Evolutionary conservation across 2,797 vertebrate species (phyloP).

Genomic region (Hybognathus amarus): DNA sequence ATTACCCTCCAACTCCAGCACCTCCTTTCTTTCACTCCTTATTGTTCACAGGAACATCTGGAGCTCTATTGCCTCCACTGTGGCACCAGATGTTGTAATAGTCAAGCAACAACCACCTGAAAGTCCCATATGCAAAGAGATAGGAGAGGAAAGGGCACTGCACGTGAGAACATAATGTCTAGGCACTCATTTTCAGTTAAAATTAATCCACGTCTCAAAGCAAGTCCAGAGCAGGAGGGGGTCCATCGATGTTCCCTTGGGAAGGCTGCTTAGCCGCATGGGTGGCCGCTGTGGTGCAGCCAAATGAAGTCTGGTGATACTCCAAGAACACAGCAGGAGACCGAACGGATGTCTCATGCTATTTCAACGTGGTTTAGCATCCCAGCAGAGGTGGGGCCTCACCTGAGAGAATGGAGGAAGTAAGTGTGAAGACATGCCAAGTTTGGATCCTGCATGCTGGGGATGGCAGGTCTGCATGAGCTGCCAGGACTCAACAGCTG

Average conservation of each 20-base stretch:
- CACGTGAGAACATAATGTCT: neutral
- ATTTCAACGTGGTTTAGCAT: constrained; percentile 36
- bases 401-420: constrained; percentile 29
- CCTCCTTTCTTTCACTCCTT: constrained; percentile 34
- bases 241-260: constrained; percentile 39
- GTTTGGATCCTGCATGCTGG: constrained; percentile 12
- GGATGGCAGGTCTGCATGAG: constrained; percentile 31
- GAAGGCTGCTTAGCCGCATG: constrained; percentile 24
- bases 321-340: constrained; percentile 34
- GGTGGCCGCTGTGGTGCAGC: constrained; percentile 29
- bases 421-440: constrained; percentile 5
- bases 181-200: constrained; percentile 20
- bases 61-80: constrained; percentile 65
- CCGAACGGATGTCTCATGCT: constrained; percentile 22
- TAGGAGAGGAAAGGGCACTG: neutral
- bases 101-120: constrained; percentile 69
- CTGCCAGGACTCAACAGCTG: constrained; percentile 47
- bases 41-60: constrained; percentile 63
- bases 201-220: constrained; percentile 36
- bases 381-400: constrained; percentile 10
- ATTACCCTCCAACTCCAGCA: neutral
- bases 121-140: neutral
- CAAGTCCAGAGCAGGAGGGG: constrained; percentile 10
- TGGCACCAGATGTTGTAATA: constrained; percentile 73
- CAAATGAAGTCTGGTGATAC: constrained; percentile 56